Evolutionary conservation across 2,113 vertebrate species (phyloP).

Genomic region (Syngnathus scovelli): DNA sequence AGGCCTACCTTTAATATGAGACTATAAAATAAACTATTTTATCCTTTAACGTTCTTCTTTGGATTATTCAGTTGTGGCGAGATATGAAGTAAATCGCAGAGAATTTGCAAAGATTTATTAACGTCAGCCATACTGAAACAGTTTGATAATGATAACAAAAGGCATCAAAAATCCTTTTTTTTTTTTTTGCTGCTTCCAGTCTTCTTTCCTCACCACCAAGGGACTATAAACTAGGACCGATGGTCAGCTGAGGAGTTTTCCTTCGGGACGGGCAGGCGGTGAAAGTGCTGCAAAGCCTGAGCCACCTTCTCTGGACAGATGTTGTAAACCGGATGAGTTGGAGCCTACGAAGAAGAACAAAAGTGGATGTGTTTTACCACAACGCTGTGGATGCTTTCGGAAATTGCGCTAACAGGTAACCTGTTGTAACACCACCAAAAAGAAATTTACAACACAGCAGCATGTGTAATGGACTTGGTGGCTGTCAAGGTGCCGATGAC

Average conservation of each 20-base stretch:
- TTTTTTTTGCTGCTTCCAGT: constrained; percentile 5
- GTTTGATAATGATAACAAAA: constrained; percentile 29
- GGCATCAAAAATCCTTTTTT: neutral
- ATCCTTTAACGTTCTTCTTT: constrained; percentile 72
- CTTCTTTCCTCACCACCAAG: neutral
- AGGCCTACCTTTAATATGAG: constrained; percentile 98
- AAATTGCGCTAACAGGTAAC: neutral
- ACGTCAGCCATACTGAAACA: constrained; percentile 31
- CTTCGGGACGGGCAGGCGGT: constrained; percentile 72
- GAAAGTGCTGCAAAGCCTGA: constrained; percentile 80
- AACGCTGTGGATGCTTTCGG: neutral
- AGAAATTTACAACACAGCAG: neutral
- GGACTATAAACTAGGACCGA: neutral
- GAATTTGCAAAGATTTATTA: constrained; percentile 41
- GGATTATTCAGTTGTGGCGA: constrained; percentile 5
- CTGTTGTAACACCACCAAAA: neutral
- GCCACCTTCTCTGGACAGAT: constrained; percentile 88
- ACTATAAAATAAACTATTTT: constrained; percentile 99
- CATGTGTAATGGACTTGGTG: neutral
- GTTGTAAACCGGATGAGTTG: constrained; percentile 94
- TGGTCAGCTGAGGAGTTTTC: constrained; percentile 28
- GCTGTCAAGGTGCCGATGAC: constrained; percentile 16
- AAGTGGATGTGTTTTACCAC: neutral
- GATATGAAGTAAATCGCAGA: neutral
- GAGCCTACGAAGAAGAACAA: constrained; percentile 68